phyloP scores from a whole-genome alignment of 2,797 vertebrate genomes.

The Periophthalmus magnuspinnatus region DNA sequence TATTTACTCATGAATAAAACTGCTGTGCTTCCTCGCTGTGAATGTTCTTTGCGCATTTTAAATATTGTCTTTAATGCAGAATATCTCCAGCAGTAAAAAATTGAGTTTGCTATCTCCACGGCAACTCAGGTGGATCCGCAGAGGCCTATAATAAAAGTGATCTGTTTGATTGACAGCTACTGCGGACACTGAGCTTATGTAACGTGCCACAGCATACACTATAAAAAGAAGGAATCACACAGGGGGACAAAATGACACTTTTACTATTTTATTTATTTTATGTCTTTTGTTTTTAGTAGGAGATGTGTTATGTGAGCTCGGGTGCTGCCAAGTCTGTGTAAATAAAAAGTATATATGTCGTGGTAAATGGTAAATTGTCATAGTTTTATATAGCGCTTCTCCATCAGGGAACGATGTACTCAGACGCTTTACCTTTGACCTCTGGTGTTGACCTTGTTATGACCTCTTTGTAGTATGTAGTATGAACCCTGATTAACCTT shows the following conservation, averaged over 20 bases:
- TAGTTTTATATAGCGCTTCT: too few relatives aligned
- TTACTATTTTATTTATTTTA: not conserved
- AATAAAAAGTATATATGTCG: too few relatives aligned
- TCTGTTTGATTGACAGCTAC: not conserved
- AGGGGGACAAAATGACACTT: not conserved
- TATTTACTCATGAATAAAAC: constrained; percentile 10
- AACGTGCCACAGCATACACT: not conserved
- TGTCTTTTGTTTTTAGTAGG: not conserved
- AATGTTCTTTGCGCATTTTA: not conserved
- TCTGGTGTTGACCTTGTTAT: too few relatives aligned
- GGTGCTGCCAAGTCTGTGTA: too few relatives aligned
- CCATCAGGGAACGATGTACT: too few relatives aligned
- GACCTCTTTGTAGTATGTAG: not conserved
- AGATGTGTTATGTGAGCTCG: too few relatives aligned
- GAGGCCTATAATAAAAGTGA: not conserved
- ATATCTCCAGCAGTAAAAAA: not conserved
- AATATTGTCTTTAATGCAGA: not conserved
- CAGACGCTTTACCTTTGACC: constrained; percentile 4
- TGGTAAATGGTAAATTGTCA: too few relatives aligned
- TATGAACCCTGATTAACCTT: not conserved
- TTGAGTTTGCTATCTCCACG: not conserved
- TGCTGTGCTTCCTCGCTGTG: constrained; percentile 1
- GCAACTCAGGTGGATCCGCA: not conserved
- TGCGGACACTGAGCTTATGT: not conserved
- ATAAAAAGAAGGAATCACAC: not conserved